Evolutionary conservation across 2,888 invertebrate genomes (phyloP), one percentile per base, ranked within the genome.

Genomic region (Arctia plantaginis): DNA sequence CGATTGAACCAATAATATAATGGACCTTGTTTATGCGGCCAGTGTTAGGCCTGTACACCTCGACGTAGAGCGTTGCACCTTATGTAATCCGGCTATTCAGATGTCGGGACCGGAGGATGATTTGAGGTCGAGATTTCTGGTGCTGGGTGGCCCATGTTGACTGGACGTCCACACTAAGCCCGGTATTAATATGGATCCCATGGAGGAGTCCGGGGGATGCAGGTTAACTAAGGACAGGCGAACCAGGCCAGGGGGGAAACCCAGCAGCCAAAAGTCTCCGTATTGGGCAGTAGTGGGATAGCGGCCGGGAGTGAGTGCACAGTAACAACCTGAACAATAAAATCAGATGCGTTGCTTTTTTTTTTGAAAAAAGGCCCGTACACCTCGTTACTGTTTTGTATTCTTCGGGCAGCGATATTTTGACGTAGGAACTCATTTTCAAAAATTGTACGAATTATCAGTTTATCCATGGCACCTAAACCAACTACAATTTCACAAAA

Each of bases 241-340:
- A 96, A 99, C 97, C 98, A 99, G 99, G 98, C 98, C 98, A 99
- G 99, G 97, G 98, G 98, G 98, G 99, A 98, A 98, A 99, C 98
- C 97, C 98, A 99, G 99, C 99, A 99, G 98, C 98, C 98, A 99
- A 99, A 98, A 99, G 98, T 98, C 98, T 97, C 98, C 98, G 98
- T 98, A 98, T 98, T 97, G 97, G 97, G 98, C 98, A 98, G 99
- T 98, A 98, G 98, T 98, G 98, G 99, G 98, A 98, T 98, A 97
- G 99, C 99, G 98, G 97, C 98, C 97, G 98, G 98, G 99, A 99
- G 98, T 98, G 98, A 97, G 97, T 96, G 97, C 97, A 97, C 97
- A 97, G 97, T 97, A 96, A 96, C 97, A 99, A 98, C 99, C 98
- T 96, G 97, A 94, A 94, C 92, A 92, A 95, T 88, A 94, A 80